Percentiles rank a stretch among this genome's conserved stretches.
These are phyloP conservation scores for Palaemon carinicauda DNA, from an alignment of 1,140 invertebrate genomes.

Conservation along the genomic window DNA sequence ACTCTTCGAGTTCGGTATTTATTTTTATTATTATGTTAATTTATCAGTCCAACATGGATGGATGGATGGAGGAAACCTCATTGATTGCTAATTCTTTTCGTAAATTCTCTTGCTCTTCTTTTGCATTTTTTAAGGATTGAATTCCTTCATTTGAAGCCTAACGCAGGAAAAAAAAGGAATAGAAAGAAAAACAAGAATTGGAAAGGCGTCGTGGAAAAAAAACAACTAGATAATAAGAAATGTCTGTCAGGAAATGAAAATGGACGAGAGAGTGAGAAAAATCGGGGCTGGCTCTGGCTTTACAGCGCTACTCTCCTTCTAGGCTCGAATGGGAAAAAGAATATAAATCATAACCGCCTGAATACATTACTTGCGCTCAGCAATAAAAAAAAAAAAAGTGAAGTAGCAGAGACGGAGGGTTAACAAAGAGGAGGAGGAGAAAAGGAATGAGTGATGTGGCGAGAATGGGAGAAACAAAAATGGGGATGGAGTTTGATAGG, in stretches of 20 bases:
- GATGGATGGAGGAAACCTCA: too few relatives aligned
- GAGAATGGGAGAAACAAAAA: background rate
- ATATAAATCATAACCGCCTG: slow-evolving; percentile 51
- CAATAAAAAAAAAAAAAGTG: slow-evolving; percentile 42
- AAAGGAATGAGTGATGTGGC: background rate
- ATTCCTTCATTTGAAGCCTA: too few relatives aligned
- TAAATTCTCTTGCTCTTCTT: too few relatives aligned
- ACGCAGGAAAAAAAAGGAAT: background rate
- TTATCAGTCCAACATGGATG: too few relatives aligned
- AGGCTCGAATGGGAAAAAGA: slow-evolving; percentile 48
- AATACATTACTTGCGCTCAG: slow-evolving; percentile 49
- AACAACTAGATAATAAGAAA: background rate
- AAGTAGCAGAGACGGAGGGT: slow-evolving; percentile 11
- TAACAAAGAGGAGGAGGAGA: background rate
- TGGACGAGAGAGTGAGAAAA: slow-evolving; percentile 33
- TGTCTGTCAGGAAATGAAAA: slow-evolving; percentile 39
- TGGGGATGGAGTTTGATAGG: background rate
- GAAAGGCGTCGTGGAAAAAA: background rate
- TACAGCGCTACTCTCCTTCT: slow-evolving; percentile 35
- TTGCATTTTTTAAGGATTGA: too few relatives aligned
- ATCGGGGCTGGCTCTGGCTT: background rate
- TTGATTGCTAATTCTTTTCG: too few relatives aligned
- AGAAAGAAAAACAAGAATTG: background rate
- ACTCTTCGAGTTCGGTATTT: too few relatives aligned
- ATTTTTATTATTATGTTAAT: too few relatives aligned